Evolutionary conservation across 2,797 vertebrate species (phyloP).

Genomic region (Sebastes glaucus): DNA sequence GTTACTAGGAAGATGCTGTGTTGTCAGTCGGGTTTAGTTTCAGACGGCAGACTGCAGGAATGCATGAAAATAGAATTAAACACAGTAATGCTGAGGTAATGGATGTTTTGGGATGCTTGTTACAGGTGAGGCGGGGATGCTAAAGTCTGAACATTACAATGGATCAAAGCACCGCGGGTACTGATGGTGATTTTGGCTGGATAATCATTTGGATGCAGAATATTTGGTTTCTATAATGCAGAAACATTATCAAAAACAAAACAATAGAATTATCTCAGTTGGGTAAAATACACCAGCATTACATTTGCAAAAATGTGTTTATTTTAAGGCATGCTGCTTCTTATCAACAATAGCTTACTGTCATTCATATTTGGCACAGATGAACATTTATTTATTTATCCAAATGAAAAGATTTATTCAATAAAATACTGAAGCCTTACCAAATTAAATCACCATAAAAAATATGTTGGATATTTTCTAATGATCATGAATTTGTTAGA

Average conservation of each 20-base stretch:
- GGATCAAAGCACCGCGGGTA: not conserved
- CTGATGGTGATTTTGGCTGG: not conserved
- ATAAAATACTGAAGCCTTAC: not conserved
- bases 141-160: not conserved
- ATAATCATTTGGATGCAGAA: not conserved
- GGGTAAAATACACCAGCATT: not conserved
- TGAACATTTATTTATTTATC: not conserved
- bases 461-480: not conserved
- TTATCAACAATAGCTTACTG: not conserved
- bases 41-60: slow-evolving; percentile 34
- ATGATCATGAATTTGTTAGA: not conserved
- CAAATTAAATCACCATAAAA: not conserved
- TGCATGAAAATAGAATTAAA: slow-evolving; percentile 20
- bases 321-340: not conserved
- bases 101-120: not conserved
- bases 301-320: not conserved
- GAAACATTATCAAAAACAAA: not conserved
- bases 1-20: slow-evolving; percentile 37
- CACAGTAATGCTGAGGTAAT: slow-evolving; percentile 39
- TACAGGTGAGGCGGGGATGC: not conserved
- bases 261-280: too few species aligned
- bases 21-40: slow-evolving; percentile 49
- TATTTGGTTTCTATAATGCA: not conserved
- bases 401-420: not conserved
- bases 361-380: not conserved